Evolutionary conservation across 2,113 vertebrate species (phyloP), one percentile per base, ranked within the genome.

Genomic region (Dasypus novemcinctus): DNA sequence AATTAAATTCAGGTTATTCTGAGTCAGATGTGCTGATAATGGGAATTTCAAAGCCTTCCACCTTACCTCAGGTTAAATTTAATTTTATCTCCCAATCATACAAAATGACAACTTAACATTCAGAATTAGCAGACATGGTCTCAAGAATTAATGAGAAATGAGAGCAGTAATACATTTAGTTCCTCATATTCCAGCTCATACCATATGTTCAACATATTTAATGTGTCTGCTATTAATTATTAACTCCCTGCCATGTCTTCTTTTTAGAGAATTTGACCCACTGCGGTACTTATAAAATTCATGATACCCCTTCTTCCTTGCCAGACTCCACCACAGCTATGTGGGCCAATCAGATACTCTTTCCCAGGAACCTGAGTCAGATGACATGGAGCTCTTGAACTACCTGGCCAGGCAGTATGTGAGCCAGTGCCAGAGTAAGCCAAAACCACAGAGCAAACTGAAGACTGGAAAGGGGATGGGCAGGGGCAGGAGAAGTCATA

Each of bases 1-100:
- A 93, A 96, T 21, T 75, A 92, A 96, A 90, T 92, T 83, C 59
- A 96, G 54, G 12, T 49, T 92, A 57, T 57, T 74, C 68, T 91
- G 54, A 69, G 57, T 54, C 82, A 29, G 4, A 36, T 75, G 49
- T 79, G 21, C 59, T 91, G 49, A 69, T 33, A 87, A 74, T 6
- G 61, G 27, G 33, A 94, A 20, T 71, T 90, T 52, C 84, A 78
- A 87, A 87, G 76, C 38, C 31, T 63, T 33, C 33, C 10, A 87
- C 21, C 25, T 59, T 61, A 59, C 13, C 23, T 90, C 38, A 93
- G 78, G 43, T 6, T 75, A 17, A 95, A 96, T 88, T 90, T 90
- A 95, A 78, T 69, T 52, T 29, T 54, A 81, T 66, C 29, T 92
- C 27, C 59, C 71, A 95, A 46, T 6, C 52, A 84, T 36, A 93